These are phyloP conservation scores for Bucco capensis DNA, from an alignment of 2,113 vertebrate species.

Conservation along the genomic window DNA sequence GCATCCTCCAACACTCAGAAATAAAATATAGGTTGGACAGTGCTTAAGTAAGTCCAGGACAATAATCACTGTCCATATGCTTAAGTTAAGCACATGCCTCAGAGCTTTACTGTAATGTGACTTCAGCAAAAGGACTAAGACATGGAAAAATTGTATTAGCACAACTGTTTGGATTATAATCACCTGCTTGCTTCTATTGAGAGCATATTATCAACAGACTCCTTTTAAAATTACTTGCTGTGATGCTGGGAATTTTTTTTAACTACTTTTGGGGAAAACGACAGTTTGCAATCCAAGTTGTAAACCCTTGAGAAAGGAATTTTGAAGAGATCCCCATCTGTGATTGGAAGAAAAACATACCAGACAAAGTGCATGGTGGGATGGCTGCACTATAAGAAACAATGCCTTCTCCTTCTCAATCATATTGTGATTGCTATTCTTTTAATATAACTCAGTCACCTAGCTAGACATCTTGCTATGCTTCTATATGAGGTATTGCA, in stretches of 20 bases:
- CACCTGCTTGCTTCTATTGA: neutral
- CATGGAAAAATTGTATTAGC: neutral
- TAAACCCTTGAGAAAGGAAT: neutral
- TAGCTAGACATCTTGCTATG: neutral
- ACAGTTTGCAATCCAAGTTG: neutral
- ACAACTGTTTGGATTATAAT: neutral
- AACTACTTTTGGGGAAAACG: neutral
- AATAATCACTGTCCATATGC: neutral
- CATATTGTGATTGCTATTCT: neutral
- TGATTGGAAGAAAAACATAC: neutral
- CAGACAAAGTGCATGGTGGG: neutral
- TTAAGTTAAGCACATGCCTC: slow-evolving; percentile 16
- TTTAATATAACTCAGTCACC: neutral
- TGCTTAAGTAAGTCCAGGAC: slow-evolving; percentile 2
- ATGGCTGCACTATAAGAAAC: neutral
- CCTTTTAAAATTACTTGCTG: neutral
- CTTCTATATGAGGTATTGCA: neutral
- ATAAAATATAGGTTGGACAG: neutral
- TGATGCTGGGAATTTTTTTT: neutral
- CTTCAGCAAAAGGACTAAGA: neutral
- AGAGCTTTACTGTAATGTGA: slow-evolving; percentile 5
- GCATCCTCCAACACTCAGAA: neutral
- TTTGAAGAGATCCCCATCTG: neutral
- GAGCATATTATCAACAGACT: neutral
- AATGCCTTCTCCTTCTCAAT: neutral